Base-by-base conservation (phyloP, 2,113 vertebrate genomes). In the Aviceda subcristata region DNA sequence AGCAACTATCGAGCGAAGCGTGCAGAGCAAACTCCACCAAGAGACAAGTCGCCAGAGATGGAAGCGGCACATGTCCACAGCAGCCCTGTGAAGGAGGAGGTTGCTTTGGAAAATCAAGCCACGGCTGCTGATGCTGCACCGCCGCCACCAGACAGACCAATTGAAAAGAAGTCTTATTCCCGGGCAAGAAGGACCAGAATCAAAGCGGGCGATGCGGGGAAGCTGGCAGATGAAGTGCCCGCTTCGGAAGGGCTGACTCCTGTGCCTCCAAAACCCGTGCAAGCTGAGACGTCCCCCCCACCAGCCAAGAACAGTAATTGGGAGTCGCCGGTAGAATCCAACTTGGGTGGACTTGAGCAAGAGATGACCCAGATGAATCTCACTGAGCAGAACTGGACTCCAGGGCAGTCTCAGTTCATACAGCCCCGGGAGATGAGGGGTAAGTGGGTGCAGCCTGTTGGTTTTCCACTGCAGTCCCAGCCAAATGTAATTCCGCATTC, bases 151-250 rank as follows among this genome's bases (percentile, higher is more conserved):
- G 99, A 99, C 96, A 98, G 98, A 83, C 99, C 99, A 0, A 86
- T 99, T 10, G 99, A 99, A 92, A 99, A 99, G 92, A 99, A 99
- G 83, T 99, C 99, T 10, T 99, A 99, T 88, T 99, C 99, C 6
- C 98, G 99, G 71, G 99, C 98, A 20, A 98, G 99, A 91, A 99
- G 99, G 97, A 99, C 98, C 96, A 98, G 99, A 83, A 98, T 98
- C 39, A 99, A 99, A 75, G 99, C 98, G n/a, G 98, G 99, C 3
- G 99, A 99, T 30, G 96, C 98, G 0, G 99, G 99, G 80, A 99
- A 99, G 91, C 96, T 99, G 98, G 86, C 98, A 1, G 99, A 99
- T 45, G 99, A 99, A 34, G 74, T 76, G 10, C 98, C 98, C 0
- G 89, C 97, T 26, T 95, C 97, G 0, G 98, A 97, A 62, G 98